phyloP scores from a whole-genome alignment of 2,888 invertebrate genomes.

The Leucozona laternaria region DNA sequence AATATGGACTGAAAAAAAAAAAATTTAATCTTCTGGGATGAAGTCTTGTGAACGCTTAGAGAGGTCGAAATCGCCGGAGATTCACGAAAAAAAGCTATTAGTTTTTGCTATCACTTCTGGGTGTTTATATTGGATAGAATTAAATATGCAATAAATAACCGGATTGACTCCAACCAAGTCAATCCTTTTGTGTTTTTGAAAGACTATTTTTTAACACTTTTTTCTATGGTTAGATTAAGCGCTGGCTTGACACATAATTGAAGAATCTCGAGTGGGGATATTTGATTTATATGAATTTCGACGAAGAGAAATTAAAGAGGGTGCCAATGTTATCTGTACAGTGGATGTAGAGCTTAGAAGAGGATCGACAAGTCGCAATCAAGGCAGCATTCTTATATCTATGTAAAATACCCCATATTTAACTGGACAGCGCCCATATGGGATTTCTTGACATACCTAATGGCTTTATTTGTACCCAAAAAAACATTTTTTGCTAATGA shows the following conservation, averaged over 20 bases:
- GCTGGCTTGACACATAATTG: not conserved
- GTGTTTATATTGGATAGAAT: conserved; percentile 3
- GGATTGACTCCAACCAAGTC: conserved; percentile 5
- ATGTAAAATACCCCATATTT: no score
- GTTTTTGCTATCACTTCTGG: conserved; percentile 4
- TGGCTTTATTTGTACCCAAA: no score
- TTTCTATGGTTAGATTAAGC: not conserved
- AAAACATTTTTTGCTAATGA: no score
- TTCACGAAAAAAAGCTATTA: conserved; percentile 12
- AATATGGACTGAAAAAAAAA: not conserved
- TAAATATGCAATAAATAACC: conserved; percentile 31
- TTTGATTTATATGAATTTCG: not conserved
- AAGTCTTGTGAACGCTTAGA: not conserved
- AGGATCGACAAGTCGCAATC: no score
- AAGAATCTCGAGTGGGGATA: not conserved
- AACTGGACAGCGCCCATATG: no score
- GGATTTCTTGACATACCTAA: no score
- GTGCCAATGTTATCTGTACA: not conserved
- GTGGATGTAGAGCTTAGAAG: no score
- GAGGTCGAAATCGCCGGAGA: conserved; percentile 1
- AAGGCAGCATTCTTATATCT: no score
- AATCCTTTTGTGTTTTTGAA: conserved; percentile 19
- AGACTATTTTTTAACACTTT: conserved; percentile 11
- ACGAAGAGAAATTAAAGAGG: not conserved
- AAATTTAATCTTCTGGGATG: not conserved